Conservation (phyloP, 2,113 vertebrate genomes). For the Dinomys branickii region DNA sequence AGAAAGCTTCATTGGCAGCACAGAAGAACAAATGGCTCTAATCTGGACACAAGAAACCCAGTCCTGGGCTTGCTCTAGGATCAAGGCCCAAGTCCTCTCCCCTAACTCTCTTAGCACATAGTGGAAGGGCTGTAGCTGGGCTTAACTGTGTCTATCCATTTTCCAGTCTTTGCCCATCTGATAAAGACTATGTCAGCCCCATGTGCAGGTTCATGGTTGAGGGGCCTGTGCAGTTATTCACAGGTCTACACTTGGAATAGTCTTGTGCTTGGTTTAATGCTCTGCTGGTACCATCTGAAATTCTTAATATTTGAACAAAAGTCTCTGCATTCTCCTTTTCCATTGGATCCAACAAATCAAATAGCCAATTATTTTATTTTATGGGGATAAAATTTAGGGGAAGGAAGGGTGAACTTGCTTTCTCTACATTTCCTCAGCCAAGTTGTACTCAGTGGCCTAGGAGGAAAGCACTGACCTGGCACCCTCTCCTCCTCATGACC, state of each 20-base stretch:
- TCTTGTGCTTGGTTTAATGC: background rate
- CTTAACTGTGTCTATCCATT: background rate
- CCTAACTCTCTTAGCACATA: background rate
- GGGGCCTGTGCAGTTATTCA: background rate
- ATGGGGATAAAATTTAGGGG: background rate
- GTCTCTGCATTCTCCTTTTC: background rate
- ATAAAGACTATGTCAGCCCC: background rate
- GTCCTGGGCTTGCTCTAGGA: background rate
- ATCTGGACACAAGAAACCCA: background rate
- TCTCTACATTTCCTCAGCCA: background rate
- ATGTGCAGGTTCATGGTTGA: background rate
- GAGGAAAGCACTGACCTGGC: background rate
- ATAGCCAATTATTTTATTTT: background rate
- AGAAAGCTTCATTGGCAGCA: background rate
- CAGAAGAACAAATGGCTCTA: background rate
- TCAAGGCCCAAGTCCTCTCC: background rate
- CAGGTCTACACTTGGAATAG: background rate
- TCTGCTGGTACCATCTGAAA: background rate
- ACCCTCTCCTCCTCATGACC: background rate
- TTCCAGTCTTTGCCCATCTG: background rate
- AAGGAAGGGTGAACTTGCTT: background rate
- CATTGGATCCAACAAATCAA: background rate
- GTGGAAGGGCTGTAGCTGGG: background rate
- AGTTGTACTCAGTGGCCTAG: background rate
- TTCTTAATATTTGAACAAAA: background rate